Conservation (phyloP, 2,113 vertebrate species). For the Parus major region DNA sequence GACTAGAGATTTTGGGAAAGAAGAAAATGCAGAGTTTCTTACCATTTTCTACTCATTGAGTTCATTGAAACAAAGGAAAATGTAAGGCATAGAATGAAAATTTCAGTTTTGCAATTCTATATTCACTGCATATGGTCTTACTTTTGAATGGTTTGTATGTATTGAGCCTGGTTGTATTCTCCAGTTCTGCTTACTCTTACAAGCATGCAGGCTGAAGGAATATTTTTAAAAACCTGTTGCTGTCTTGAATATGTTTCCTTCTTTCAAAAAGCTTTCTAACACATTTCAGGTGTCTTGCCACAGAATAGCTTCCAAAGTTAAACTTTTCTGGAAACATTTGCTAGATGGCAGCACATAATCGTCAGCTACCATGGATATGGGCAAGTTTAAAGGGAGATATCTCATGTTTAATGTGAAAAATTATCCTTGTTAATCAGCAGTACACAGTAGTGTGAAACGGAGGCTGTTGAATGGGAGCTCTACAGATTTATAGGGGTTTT, state of each 20-base stretch:
- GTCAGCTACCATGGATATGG: neutral
- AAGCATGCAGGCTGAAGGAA: neutral
- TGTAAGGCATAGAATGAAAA: neutral
- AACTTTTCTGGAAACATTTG: conserved; percentile 22
- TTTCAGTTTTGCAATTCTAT: neutral
- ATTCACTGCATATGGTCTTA: neutral
- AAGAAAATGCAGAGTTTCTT: neutral
- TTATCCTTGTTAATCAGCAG: neutral
- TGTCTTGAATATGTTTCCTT: neutral
- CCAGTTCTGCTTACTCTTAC: neutral
- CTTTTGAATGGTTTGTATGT: neutral
- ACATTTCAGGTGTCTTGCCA: neutral
- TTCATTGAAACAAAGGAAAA: neutral
- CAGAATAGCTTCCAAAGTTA: neutral
- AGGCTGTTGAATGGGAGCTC: neutral
- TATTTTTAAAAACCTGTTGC: neutral
- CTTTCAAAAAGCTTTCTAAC: neutral
- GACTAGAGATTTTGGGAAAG: neutral
- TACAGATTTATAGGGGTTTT: neutral
- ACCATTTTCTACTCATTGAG: fast-evolving
- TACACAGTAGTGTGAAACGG: neutral
- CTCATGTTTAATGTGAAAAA: neutral
- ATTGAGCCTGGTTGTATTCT: neutral
- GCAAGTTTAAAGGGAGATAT: neutral
- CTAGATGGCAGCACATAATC: conserved; percentile 75